Base-by-base conservation (phyloP, 1,140 invertebrate genomes). In the Nymphalis io region DNA sequence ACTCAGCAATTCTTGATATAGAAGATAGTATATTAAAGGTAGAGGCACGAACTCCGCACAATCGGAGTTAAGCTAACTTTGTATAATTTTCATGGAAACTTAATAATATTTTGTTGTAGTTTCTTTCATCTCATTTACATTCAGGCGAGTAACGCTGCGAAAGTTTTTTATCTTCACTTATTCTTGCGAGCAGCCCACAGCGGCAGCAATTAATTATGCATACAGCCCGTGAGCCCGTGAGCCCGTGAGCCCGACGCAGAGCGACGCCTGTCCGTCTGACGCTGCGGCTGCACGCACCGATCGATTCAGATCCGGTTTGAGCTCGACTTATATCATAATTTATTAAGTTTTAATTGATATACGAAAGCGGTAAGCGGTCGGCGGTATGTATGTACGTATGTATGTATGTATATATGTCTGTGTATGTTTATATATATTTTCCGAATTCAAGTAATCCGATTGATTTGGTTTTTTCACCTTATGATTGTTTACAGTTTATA, bases 261-360 rank as follows among this genome's bases (percentile, higher is more conserved):
- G 20, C 20, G 61, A 55, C 61, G 61, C 61, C 61, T 53, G 48
- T 55, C 61, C 27, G 62, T 65, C 62, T 65, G 62, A 21, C 40
- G 38, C 40, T n/a, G 51, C 51, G 51, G 11, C 57, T 23, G 16
- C 57, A 59, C 60, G 60, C 44, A n/a, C 40, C 23, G 21, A 62
- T 62, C 60, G 57, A 59, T 59, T 21, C n/a, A 13, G 57, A 59
- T 55, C 38, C 57, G 57, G 57, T 39, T 59, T 4, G 51, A 55
- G 21, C 51, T 13, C 51, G 20, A 39, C 40, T 62, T 62, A 62
- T 62, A 20, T 62, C 60, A 46, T 62, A 46, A 62, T 46, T 46
- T 62, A 62, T 62, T 62, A 46, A 48, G 15, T 44, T 62, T 48
- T 62, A 62, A 62, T 62, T 62, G 60, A 62, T 62, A 62, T 44